These are phyloP conservation scores for Calcarius lapponicus DNA, from an alignment of 2,797 vertebrate genomes.

Conservation along the genomic window DNA sequence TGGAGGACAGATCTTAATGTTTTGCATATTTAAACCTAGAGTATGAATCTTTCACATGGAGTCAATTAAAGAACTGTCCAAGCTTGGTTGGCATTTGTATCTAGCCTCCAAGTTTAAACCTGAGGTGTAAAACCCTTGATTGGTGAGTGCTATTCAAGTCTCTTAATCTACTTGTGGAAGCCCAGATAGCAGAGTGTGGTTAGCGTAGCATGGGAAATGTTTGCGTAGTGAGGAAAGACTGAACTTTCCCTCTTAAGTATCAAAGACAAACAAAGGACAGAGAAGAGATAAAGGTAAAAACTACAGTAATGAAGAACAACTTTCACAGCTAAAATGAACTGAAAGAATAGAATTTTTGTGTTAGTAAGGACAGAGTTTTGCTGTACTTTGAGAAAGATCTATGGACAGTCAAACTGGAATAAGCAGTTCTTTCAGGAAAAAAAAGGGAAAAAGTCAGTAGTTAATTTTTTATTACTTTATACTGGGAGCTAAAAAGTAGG, in stretches of 20 bases:
- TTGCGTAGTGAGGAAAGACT: constrained; percentile 33
- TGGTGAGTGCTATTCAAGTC: not conserved
- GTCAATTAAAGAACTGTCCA: not conserved
- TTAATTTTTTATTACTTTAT: not conserved
- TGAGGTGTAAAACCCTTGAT: not conserved
- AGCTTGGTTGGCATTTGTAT: not conserved
- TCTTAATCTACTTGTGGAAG: not conserved
- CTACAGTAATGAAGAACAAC: not conserved
- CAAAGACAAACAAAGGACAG: constrained; percentile 39
- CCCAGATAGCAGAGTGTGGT: not conserved
- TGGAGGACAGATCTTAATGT: not conserved
- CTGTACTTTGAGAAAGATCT: not conserved
- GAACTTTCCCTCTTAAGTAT: constrained; percentile 13
- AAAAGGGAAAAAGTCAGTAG: not conserved
- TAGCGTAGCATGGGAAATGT: not conserved
- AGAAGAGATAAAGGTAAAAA: constrained; percentile 2
- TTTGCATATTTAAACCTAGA: not conserved
- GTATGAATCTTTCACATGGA: not conserved
- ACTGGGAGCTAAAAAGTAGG: not conserved
- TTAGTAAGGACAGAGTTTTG: not conserved
- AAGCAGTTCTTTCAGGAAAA: not conserved
- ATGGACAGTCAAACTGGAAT: not conserved
- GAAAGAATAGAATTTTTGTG: not conserved
- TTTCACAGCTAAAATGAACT: not conserved
- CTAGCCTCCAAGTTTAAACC: not conserved